A percentile compares a stretch with the other conserved stretches of the same genome.
Evolutionary conservation across 2,888 invertebrate species (phyloP).

Genomic region (Deroplatys truncata): DNA sequence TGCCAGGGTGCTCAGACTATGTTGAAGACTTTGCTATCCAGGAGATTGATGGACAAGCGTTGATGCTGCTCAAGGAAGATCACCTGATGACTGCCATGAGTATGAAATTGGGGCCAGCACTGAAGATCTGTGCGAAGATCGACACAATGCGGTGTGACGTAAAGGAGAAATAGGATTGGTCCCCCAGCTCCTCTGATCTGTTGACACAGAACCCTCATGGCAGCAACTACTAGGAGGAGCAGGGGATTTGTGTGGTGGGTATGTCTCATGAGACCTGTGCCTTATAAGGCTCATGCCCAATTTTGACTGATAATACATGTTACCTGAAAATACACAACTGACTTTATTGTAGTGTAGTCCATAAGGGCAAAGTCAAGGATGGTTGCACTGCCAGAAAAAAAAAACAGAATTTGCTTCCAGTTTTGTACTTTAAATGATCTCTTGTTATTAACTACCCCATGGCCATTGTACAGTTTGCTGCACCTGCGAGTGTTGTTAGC

Average conservation of each 20-base stretch:
- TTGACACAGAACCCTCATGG: not conserved
- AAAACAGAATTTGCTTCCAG: not conserved
- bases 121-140: conserved; percentile 92
- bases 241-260: not conserved
- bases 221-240: not conserved
- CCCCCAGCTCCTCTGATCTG: not conserved
- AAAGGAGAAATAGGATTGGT: conserved; percentile 30
- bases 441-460: not conserved
- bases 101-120: conserved; percentile 92
- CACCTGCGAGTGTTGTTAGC: not conserved
- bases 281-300: not conserved
- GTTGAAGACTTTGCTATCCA: conserved; percentile 93
- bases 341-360: not conserved
- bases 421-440: not conserved
- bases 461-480: not conserved
- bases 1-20: conserved; percentile 88
- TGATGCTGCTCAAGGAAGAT: conserved; percentile 87
- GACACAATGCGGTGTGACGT: conserved; percentile 70
- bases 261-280: not conserved
- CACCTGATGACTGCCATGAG: conserved; percentile 92
- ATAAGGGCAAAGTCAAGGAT: not conserved
- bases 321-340: not conserved
- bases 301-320: not conserved
- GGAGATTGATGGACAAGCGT: conserved; percentile 94
- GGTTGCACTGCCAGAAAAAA: not conserved